phyloP scores from a whole-genome alignment of 2,888 invertebrate species.

The Noctua fimbriata region DNA sequence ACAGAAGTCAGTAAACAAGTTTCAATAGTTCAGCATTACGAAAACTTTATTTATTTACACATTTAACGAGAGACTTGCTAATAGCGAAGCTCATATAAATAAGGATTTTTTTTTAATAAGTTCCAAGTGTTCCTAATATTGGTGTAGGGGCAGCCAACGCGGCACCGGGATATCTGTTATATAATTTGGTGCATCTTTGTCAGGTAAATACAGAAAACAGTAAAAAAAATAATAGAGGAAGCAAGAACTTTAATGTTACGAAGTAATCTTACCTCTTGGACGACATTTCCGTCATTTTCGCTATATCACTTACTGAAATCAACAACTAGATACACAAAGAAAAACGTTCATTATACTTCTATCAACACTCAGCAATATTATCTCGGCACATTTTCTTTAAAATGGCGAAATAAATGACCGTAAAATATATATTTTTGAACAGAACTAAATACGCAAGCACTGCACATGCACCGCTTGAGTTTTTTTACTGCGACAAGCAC shows the following conservation, averaged over 20 bases:
- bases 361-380: slow-evolving; percentile 56
- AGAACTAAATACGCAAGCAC: slow-evolving; percentile 65
- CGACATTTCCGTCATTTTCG: slow-evolving; percentile 88
- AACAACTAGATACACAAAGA: slow-evolving; percentile 70
- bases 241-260: slow-evolving; percentile 15
- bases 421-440: slow-evolving; percentile 62
- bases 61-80: slow-evolving; percentile 2
- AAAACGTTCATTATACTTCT: slow-evolving; percentile 77
- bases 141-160: slow-evolving; percentile 29
- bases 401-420: slow-evolving; percentile 53
- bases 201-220: slow-evolving; percentile 49
- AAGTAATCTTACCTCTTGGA: slow-evolving; percentile 85
- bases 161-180: slow-evolving; percentile 36
- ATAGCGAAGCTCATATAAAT: not conserved
- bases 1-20: slow-evolving; percentile 64
- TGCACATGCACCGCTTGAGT: slow-evolving; percentile 68
- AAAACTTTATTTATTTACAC: slow-evolving; percentile 6
- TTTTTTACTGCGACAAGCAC: slow-evolving; percentile 65
- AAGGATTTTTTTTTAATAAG: slow-evolving; percentile 19
- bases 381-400: slow-evolving; percentile 64
- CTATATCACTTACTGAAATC: slow-evolving; percentile 73
- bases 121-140: slow-evolving; percentile 30
- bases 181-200: slow-evolving; percentile 45
- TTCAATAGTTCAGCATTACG: slow-evolving; percentile 13
- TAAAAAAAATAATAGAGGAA: not conserved